Evolutionary conservation across 2,888 invertebrate species (phyloP), one percentile per base, ranked within the genome.

Genomic region (Agrochola lychnidis): DNA sequence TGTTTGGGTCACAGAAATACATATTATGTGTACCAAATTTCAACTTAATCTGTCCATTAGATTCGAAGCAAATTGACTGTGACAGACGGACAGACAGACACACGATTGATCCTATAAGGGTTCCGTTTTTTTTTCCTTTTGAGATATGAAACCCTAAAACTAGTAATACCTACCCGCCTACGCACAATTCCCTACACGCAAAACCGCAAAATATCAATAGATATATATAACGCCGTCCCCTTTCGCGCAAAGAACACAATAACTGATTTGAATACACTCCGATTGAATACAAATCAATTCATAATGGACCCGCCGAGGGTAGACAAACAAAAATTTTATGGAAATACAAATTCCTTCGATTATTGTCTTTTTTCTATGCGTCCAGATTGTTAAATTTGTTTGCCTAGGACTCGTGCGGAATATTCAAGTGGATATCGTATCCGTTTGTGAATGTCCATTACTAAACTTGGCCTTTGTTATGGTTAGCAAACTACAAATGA

Each of bases 211-310:
- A 89, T 83, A 89, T 84, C 83, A 85, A 76, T 83, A 85, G 84
- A 79, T 83, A 84, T 81, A 87, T 83, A 84, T 81, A 87, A 87
- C 84, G 76, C 79, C 86, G 91, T 87, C 88, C 91, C 92, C 90
- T 90, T 90, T 90, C 86, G 89, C 88, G 90, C 90, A 93, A 92
- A 93, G 92, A 92, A 93, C 90, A 94, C 94, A 94, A 94, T 94
- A 92, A 94, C 94, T 94, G 91, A 94, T 94, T 94, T 94, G 93
- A 94, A 94, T 94, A 93, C 84, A 93, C 94, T 84, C 87, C 87
- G 86, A 91, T 92, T 89, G 94, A 94, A 94, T 94, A 94, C 94
- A 93, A 94, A 94, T 93, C 93, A 93, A 92, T 91, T 91, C 91
- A 90, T 92, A 93, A 91, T 91, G 90, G 90, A 89, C 85, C 82